Base-by-base conservation (phyloP, 64 coral and sea anemone genomes). In the Porites lutea region DNA sequence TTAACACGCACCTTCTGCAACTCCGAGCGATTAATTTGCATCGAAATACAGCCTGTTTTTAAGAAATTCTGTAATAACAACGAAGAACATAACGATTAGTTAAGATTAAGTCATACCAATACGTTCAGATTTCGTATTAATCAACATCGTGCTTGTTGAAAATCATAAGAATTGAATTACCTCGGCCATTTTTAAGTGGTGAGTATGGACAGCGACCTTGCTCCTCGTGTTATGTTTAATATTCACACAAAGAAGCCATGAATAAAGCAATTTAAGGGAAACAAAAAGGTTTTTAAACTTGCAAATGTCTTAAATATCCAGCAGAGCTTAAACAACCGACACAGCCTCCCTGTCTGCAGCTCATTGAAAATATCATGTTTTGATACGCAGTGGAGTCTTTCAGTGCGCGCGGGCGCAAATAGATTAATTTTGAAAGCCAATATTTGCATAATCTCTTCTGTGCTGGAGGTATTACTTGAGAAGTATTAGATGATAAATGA, bases 1-100 rank as follows among this genome's bases (percentile, higher is more conserved):
- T 97, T 97, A 3, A 97, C 95, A 55, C 95, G 95, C 52, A 97
- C 95, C 74, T 97, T 97, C 83, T 97, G 95, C 18, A 97, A 81
- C 48, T 97, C 95, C 55, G 84, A 77, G 72, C 92, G 82, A 15
- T 87, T 94, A 82, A 97, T 89, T 97, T 97, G 95, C 95, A 97
- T 97, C 78, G 91, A 92, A 93, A 97, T 75, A 90, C 71, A 88
- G 13, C 95, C 95, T 84, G 59, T 69, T 84, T 69, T 84, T 47
- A 84, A 46, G 81, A 84, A 84, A 21, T 64, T 84, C 81, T 84
- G 81, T n/a, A 66, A 68, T 65, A 9, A 52, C 51, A 84, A 68
- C 62, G 16, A 20, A n/a, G 16, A 67, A 67, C 4, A 48, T n/a
- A 16, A 51, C 65, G 47, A 20, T 84, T 10, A 84, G 81, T 5